A percentile compares a stretch with the other conserved stretches of the same genome.
phyloP scores from a whole-genome alignment of 2,888 invertebrate genomes.

The Amblyjoppa proteus region DNA sequence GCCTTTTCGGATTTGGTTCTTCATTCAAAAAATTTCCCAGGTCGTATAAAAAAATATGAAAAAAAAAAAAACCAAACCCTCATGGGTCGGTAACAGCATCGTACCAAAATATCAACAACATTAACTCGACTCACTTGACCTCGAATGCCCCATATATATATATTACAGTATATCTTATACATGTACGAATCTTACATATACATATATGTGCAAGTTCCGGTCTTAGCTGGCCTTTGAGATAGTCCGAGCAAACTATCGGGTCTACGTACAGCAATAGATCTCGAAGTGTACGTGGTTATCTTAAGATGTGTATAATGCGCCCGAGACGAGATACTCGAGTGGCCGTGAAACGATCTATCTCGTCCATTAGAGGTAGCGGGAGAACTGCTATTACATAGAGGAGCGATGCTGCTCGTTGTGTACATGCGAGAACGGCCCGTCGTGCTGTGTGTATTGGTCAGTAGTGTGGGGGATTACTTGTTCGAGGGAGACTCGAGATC shows the following conservation, averaged over 20 bases:
- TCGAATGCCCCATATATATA: too few relatives aligned
- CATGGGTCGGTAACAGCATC: too few relatives aligned
- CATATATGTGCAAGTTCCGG: conserved; percentile 18
- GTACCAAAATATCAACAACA: too few relatives aligned
- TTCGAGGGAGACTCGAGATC: conserved; percentile 12
- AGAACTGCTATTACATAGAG: conserved; percentile 1
- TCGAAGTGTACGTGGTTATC: neutral
- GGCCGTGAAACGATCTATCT: conserved; percentile 55
- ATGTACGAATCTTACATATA: too few relatives aligned
- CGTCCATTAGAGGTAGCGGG: conserved; percentile 40
- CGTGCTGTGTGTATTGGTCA: neutral
- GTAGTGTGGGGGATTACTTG: neutral
- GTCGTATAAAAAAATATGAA: too few relatives aligned
- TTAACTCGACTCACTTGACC: too few relatives aligned
- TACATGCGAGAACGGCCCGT: neutral
- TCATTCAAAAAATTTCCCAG: too few relatives aligned
- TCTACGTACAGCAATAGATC: neutral
- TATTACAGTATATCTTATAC: too few relatives aligned
- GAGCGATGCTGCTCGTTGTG: neutral
- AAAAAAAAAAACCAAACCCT: too few relatives aligned
- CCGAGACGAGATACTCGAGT: conserved; percentile 53
- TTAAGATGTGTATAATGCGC: conserved; percentile 7
- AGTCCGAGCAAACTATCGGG: conserved; percentile 6
- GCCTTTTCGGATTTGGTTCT: too few relatives aligned
- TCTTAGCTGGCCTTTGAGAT: conserved; percentile 39